Evolutionary conservation across 2,113 vertebrate genomes (phyloP).

Genomic region (Setophaga petechia): DNA sequence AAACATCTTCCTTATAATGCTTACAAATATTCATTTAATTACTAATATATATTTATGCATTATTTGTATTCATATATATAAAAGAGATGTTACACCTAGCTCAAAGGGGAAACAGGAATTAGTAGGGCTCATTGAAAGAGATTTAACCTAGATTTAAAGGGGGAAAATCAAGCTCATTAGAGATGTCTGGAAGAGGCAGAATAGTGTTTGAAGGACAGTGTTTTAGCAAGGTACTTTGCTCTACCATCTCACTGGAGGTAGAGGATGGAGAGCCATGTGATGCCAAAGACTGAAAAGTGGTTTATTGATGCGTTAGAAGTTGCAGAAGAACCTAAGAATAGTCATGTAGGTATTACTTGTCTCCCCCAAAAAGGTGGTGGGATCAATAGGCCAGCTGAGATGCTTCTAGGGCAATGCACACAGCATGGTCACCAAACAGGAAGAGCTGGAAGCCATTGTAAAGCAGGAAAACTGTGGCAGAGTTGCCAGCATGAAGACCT

Average conservation of each 20-base stretch:
- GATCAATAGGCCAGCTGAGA: background rate
- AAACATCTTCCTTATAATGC: background rate
- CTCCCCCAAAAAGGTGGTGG: background rate
- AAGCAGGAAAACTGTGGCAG: background rate
- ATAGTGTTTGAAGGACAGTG: background rate
- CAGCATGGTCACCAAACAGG: background rate
- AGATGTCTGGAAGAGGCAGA: background rate
- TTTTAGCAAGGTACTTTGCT: background rate
- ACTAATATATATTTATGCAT: background rate
- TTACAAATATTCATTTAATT: background rate
- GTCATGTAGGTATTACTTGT: background rate
- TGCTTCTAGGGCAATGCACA: background rate
- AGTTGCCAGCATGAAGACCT: accelerated
- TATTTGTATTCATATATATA: background rate
- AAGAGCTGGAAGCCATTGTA: background rate
- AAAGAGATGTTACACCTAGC: background rate
- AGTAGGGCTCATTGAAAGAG: background rate
- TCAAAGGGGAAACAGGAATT: background rate
- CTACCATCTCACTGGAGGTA: background rate
- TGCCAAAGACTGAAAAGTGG: background rate
- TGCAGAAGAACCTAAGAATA: background rate
- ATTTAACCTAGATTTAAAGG: background rate
- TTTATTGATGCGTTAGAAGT: background rate
- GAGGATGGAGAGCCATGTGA: background rate
- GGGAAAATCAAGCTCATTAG: background rate